phyloP scores from a whole-genome alignment of 2,888 invertebrate species.

The Torymus aiolomorphi region DNA sequence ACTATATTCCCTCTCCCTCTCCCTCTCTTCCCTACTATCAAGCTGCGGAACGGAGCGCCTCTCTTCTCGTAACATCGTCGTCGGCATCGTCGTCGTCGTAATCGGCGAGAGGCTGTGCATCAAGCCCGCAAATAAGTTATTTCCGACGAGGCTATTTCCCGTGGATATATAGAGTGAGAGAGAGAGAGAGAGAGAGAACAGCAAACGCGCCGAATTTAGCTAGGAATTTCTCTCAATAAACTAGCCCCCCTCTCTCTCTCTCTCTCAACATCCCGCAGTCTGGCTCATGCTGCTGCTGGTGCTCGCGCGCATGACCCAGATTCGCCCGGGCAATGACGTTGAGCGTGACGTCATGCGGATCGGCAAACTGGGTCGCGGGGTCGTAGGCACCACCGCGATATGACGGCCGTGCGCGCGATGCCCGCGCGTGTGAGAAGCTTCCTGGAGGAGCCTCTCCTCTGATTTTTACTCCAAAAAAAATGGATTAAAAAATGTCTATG shows the following conservation, averaged over 20 bases:
- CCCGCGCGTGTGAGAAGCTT: too few relatives aligned
- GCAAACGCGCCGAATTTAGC: constrained; percentile 62
- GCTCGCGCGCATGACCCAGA: constrained; percentile 72
- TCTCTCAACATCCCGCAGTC: background rate
- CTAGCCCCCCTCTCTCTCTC: constrained; percentile 64
- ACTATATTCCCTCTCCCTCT: too few relatives aligned
- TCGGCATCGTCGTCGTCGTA: background rate
- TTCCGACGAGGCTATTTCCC: constrained; percentile 29
- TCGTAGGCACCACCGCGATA: constrained; percentile 30
- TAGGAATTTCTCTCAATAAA: constrained; percentile 71
- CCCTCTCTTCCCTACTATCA: too few relatives aligned
- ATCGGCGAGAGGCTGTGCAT: background rate
- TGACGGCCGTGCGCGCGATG: constrained; percentile 1
- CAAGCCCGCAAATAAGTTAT: constrained; percentile 24
- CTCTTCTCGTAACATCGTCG: too few relatives aligned
- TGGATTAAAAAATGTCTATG: too few relatives aligned
- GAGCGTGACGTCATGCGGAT: constrained; percentile 71
- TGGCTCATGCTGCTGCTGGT: background rate
- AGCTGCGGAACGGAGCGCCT: too few relatives aligned
- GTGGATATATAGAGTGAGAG: constrained; percentile 12
- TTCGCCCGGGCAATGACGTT: constrained; percentile 78
- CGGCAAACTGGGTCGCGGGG: constrained; percentile 71
- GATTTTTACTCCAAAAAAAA: too few relatives aligned
- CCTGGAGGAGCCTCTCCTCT: too few relatives aligned
- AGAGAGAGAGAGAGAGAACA: constrained; percentile 7